Conservation (phyloP, 64 coral and sea anemone species). For the Montipora sp. region DNA sequence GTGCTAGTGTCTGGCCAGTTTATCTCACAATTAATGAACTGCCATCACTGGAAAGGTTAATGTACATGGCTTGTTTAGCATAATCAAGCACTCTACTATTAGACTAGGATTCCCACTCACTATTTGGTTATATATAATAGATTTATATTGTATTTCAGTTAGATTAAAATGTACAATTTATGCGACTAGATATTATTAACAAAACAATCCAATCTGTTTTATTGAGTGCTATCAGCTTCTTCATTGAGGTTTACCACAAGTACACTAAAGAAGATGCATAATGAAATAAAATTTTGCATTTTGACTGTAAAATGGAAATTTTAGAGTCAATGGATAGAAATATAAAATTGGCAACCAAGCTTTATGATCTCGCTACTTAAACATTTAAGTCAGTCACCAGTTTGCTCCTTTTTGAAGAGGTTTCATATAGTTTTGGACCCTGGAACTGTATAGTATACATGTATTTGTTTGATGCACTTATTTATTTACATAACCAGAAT, state of each 20-base stretch:
- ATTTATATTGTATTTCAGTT: conserved; percentile 1
- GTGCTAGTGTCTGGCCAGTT: too few species aligned
- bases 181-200: background rate
- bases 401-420: background rate
- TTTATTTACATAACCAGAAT: background rate
- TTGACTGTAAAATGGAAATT: background rate
- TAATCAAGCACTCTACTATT: too few species aligned
- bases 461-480: background rate
- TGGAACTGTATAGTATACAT: background rate
- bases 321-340: background rate
- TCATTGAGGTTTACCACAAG: background rate
- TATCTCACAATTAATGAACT: too few species aligned
- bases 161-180: background rate
- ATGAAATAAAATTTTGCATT: background rate
- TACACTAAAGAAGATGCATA: background rate
- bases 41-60: too few species aligned
- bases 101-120: too few species aligned
- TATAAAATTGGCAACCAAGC: background rate
- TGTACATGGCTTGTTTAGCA: too few species aligned
- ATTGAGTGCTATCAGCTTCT: background rate
- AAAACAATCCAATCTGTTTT: background rate
- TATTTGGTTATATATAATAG: background rate
- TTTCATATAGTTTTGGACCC: background rate
- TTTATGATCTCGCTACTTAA: background rate
- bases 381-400: background rate